phyloP scores from a whole-genome alignment of 2,888 invertebrate genomes.

The Stegana nigrithorax region DNA sequence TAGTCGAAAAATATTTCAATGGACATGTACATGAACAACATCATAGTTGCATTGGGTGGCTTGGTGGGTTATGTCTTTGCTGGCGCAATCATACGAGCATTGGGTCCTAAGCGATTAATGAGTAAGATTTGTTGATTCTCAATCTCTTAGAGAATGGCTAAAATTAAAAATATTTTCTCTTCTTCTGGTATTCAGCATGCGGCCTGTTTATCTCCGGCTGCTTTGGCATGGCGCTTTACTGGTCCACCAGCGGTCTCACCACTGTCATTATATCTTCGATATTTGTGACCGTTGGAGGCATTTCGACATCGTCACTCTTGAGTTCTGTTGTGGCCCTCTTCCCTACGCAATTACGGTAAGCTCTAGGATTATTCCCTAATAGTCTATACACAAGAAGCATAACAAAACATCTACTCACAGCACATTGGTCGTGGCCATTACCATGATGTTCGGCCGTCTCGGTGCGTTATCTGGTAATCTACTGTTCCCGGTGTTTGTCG shows the following conservation, averaged over 20 bases:
- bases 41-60: conserved; percentile 75
- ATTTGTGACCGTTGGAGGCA: conserved; percentile 67
- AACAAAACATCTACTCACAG: conserved; percentile 64
- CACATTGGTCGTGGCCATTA: conserved; percentile 78
- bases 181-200: conserved; percentile 50
- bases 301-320: conserved; percentile 62
- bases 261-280: conserved; percentile 72
- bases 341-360: conserved; percentile 65
- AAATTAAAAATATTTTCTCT: not conserved
- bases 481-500: conserved; percentile 77
- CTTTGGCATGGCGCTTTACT: conserved; percentile 71
- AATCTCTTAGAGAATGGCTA: not conserved
- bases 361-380: not conserved
- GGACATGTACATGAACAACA: conserved; percentile 77
- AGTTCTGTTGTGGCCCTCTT: conserved; percentile 61
- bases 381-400: too few relatives aligned
- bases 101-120: conserved; percentile 72
- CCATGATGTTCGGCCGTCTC: conserved; percentile 78
- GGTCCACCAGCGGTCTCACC: conserved; percentile 70
- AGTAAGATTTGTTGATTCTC: conserved; percentile 65
- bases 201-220: conserved; percentile 70
- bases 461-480: conserved; percentile 80
- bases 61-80: conserved; percentile 75
- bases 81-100: conserved; percentile 70
- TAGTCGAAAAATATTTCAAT: conserved; percentile 70